Percentiles rank a stretch among this genome's conserved stretches.
phyloP scores from a whole-genome alignment of 2,888 invertebrate genomes.

The Chaetoderma sp. region DNA sequence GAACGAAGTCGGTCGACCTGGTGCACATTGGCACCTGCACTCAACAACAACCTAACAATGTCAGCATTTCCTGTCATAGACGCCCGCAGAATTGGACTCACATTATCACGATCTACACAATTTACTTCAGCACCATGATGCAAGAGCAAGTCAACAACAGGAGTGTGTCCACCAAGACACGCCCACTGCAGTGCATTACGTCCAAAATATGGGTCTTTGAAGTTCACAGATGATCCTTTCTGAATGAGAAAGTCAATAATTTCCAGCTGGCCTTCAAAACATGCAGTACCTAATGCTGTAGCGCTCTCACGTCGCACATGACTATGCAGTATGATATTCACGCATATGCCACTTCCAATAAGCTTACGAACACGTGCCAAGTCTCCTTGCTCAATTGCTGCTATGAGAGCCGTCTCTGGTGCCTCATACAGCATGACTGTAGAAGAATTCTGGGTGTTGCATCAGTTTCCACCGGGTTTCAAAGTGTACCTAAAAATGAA shows the following conservation, averaged over 20 bases:
- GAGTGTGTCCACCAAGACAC: slow-evolving; percentile 37
- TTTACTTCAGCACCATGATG: slow-evolving; percentile 42
- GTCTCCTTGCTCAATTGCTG: slow-evolving; percentile 42
- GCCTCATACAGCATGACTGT: slow-evolving; percentile 37
- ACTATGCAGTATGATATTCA: slow-evolving; percentile 45
- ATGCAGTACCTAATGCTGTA: slow-evolving; percentile 46
- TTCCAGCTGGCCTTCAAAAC: slow-evolving; percentile 40
- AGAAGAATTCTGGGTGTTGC: too few relatives aligned
- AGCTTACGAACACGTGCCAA: slow-evolving; percentile 38
- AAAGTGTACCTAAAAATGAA: too few relatives aligned
- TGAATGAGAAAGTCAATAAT: slow-evolving; percentile 41
- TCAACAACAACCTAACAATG: slow-evolving; percentile 39
- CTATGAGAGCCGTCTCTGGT: slow-evolving; percentile 19
- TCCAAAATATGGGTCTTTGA: slow-evolving; percentile 41
- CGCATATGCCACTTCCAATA: slow-evolving; percentile 42
- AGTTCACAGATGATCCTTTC: slow-evolving; percentile 39
- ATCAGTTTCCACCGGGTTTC: too few relatives aligned
- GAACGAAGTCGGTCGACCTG: slow-evolving; percentile 40
- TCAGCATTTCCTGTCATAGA: slow-evolving; percentile 34
- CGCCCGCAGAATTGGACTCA: slow-evolving; percentile 46
- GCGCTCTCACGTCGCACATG: slow-evolving; percentile 42
- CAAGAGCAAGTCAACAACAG: slow-evolving; percentile 32
- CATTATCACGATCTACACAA: slow-evolving; percentile 43
- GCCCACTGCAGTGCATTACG: slow-evolving; percentile 53
- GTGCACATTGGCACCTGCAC: slow-evolving; percentile 41